A percentile compares a stretch with the other conserved stretches of the same genome.
Conservation (phyloP, 2,113 vertebrate species). For the Charadrius vociferus region DNA sequence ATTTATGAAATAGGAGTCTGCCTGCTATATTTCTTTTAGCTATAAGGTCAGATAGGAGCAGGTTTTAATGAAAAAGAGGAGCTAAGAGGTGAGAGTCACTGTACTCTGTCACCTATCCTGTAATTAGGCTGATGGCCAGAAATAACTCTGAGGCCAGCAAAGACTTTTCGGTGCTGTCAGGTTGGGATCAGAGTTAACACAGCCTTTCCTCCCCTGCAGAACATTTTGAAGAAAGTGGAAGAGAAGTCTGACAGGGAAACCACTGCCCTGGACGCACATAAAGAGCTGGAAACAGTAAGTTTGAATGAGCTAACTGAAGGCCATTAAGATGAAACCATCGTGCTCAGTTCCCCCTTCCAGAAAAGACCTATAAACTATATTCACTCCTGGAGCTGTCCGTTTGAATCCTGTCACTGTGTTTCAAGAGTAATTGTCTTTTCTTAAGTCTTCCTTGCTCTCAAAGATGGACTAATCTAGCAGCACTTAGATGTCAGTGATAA, state of each 20-base stretch:
- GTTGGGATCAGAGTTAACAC: background rate
- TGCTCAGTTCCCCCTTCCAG: background rate
- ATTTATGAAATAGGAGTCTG: background rate
- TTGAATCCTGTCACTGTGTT: background rate
- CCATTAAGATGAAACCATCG: background rate
- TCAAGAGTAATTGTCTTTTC: background rate
- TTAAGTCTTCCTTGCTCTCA: background rate
- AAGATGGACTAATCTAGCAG: background rate
- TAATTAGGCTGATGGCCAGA: background rate
- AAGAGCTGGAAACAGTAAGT: slow-evolving; percentile 89
- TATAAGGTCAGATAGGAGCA: background rate
- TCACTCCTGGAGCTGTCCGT: background rate
- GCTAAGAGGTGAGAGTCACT: background rate
- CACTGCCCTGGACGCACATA: slow-evolving; percentile 89
- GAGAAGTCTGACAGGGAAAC: slow-evolving; percentile 87
- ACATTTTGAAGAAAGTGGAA: slow-evolving; percentile 93
- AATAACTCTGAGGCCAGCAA: background rate
- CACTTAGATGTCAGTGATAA: background rate
- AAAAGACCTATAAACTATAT: background rate
- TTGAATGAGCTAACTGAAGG: background rate
- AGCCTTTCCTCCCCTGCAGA: slow-evolving; percentile 69
- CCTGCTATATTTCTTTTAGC: background rate
- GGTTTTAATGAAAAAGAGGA: background rate
- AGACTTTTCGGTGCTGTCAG: background rate
- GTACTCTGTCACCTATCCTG: background rate